These are phyloP conservation scores for Triplophysa siluroides DNA, from an alignment of 2,113 vertebrate genomes.

Conservation along the genomic window DNA sequence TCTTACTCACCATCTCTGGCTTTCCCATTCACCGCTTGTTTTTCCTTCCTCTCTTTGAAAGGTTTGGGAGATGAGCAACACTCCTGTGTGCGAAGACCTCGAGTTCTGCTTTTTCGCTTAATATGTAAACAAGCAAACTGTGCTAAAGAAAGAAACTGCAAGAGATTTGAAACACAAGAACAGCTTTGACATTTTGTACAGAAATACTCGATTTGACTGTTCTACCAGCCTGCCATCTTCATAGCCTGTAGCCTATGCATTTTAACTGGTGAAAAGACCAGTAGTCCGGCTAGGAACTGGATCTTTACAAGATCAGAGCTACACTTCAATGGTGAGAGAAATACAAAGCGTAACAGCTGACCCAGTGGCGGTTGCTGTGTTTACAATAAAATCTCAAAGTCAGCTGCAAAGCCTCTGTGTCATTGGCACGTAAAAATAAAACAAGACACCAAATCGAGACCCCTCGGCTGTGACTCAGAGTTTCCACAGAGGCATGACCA, in stretches of 20 bases:
- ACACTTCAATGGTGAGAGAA: conserved; percentile 60
- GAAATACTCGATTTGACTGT: conserved; percentile 19
- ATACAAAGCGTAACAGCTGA: conserved; percentile 64
- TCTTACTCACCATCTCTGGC: conserved; percentile 45
- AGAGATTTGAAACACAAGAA: background rate
- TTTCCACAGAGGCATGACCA: conserved; percentile 64
- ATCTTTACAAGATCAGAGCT: conserved; percentile 66
- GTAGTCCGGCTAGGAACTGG: conserved; percentile 53
- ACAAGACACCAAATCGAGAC: conserved; percentile 49
- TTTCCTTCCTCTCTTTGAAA: conserved; percentile 35
- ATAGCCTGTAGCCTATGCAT: background rate
- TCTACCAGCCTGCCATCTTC: conserved; percentile 2
- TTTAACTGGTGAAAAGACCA: conserved; percentile 50
- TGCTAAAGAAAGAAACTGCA: background rate
- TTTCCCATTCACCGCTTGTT: conserved; percentile 53
- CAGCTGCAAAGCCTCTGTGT: conserved; percentile 41
- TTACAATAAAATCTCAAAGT: conserved; percentile 58
- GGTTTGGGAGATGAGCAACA: conserved; percentile 2
- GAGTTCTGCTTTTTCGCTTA: conserved; percentile 13
- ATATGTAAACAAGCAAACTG: conserved; percentile 21
- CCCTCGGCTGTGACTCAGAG: conserved; percentile 64
- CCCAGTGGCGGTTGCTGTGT: conserved; percentile 53
- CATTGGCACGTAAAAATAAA: conserved; percentile 58
- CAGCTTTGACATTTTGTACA: conserved; percentile 20
- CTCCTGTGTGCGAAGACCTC: conserved; percentile 7